A percentile compares a stretch with the other conserved stretches of the same genome.
These are phyloP conservation scores for Pristiophorus japonicus DNA, from an alignment of 2,113 vertebrate genomes.

Conservation along the genomic window DNA sequence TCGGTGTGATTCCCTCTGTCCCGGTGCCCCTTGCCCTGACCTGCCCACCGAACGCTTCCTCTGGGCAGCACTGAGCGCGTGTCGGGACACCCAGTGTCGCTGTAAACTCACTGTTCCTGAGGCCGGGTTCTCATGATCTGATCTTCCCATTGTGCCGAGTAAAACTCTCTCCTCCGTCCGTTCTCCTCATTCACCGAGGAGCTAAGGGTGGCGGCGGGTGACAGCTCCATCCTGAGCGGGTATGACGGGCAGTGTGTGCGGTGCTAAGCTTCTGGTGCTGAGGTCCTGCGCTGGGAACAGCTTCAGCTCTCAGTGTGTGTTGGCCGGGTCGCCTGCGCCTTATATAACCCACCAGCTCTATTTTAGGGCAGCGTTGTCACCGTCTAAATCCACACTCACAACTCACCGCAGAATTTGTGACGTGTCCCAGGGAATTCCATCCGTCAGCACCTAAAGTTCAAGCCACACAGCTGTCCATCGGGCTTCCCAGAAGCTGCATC, in stretches of 20 bases:
- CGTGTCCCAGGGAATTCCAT: too few species aligned
- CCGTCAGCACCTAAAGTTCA: too few species aligned
- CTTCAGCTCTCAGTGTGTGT: neutral
- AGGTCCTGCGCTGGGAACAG: too few species aligned
- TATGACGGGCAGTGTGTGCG: neutral
- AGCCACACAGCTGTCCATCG: too few species aligned
- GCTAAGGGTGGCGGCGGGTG: slow-evolving; percentile 60
- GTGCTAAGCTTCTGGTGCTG: neutral
- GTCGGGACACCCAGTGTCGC: neutral
- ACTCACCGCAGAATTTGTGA: too few species aligned
- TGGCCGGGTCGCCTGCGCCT: slow-evolving; percentile 33
- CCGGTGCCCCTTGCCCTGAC: too few species aligned
- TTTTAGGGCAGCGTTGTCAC: slow-evolving; percentile 45
- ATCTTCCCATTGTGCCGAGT: slow-evolving; percentile 76
- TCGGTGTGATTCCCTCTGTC: too few species aligned
- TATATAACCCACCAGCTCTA: slow-evolving; percentile 59
- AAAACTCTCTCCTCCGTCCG: slow-evolving; percentile 61
- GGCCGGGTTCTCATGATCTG: slow-evolving; percentile 63
- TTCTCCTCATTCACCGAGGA: slow-evolving; percentile 71
- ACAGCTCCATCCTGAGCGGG: slow-evolving; percentile 47
- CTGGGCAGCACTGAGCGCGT: neutral
- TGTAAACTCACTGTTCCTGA: slow-evolving; percentile 68
- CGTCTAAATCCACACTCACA: slow-evolving; percentile 39
- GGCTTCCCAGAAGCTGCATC: too few species aligned
- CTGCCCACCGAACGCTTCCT: too few species aligned